Evolutionary conservation across 1,140 invertebrate genomes (phyloP), one percentile per base, ranked within the genome.

Genomic region (Leptestheria dahalacensis): DNA sequence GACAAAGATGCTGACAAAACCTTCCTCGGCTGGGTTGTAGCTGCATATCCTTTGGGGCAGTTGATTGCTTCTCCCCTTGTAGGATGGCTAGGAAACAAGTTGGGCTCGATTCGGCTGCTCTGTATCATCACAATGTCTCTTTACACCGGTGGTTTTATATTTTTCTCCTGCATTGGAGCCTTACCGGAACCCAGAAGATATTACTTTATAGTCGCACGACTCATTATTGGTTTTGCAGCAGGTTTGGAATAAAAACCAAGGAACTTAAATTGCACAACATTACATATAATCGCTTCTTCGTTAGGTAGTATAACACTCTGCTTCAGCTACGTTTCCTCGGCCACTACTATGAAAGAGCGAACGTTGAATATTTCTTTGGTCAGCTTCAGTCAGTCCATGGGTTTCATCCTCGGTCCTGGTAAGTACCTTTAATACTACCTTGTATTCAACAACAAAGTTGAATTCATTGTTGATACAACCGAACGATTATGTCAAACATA

Each of bases 1-100:
- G 88, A 91, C 73, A 77, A 78, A 50, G 74, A 73, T 15, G 80
- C 86, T 12, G 82, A 79, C 49, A 88, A 91, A 68, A 83, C 85
- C 71, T 86, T 86, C 66, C 82, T 91, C 75, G 88, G 89, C 23
- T 82, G 83, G 66, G 82, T 90, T 12, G 85, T 93, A 21, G 89
- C 88, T 15, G 84, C 86, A 11, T 91, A 91, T 74, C 90, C 89
- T 29, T 73, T 93, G 25, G 89, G 84, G 2, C 89, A 93, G 75
- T 83, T 93, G 78, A 68, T 91, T 29, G 88, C 88, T 65, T 91
- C 89, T 3, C 89, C 89, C 10, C 68, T 92, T 60, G 78, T 91
- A 58, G 91, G 91, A 18, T 83, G 80, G 77, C 89, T 87, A 86
- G 82, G 83, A 23, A 91, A 91, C 71, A 81, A 78, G 65, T 69